These are phyloP conservation scores for Ataeniobius toweri DNA, from an alignment of 2,797 vertebrate genomes.

Conservation along the genomic window DNA sequence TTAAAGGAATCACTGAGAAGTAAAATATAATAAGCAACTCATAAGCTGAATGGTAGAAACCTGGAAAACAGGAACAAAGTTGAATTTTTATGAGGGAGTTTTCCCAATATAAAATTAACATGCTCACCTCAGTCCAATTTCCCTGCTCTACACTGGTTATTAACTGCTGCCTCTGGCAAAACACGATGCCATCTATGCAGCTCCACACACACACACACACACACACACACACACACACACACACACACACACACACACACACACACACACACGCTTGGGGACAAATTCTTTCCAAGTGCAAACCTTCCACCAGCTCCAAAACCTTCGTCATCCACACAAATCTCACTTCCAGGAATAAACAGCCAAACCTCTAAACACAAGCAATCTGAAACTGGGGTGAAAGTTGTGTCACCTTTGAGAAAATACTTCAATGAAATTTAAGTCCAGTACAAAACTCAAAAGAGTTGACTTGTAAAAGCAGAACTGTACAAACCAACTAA, in stretches of 20 bases:
- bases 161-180: slow-evolving; percentile 3
- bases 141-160: background rate
- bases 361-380: background rate
- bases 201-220: slow-evolving; percentile 6
- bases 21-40: slow-evolving; percentile 3
- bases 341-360: slow-evolving; percentile 9
- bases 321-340: slow-evolving; percentile 28
- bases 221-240: slow-evolving; percentile 1
- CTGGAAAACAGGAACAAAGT: background rate
- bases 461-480: too few relatives aligned
- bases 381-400: background rate
- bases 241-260: slow-evolving; percentile 6
- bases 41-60: background rate
- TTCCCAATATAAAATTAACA: slow-evolving; percentile 10
- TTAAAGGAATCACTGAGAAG: background rate
- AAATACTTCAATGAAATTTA: slow-evolving; percentile 3
- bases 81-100: slow-evolving; percentile 10
- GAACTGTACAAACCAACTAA: background rate
- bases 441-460: background rate
- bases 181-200: background rate
- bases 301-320: slow-evolving; percentile 24
- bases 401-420: background rate
- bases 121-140: background rate
- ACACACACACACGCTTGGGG: slow-evolving; percentile 7
- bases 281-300: slow-evolving; percentile 24